These are phyloP conservation scores for Sinohyriopsis cumingii DNA, from an alignment of 2,888 invertebrate genomes.

Conservation along the genomic window DNA sequence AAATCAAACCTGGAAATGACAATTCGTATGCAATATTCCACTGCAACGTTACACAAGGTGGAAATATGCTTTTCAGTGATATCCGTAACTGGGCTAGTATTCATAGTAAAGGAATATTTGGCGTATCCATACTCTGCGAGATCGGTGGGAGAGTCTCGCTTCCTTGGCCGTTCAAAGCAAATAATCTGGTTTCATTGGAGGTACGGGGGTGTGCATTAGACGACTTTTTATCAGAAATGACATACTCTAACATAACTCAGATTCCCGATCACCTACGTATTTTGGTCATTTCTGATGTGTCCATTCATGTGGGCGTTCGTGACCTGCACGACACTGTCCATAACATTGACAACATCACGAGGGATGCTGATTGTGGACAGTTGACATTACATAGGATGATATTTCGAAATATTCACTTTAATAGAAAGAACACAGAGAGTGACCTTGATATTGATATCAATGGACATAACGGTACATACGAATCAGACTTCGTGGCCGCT, in stretches of 20 bases:
- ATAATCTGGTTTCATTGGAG: slow-evolving; percentile 21
- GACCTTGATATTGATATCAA: slow-evolving; percentile 11
- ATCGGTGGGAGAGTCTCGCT: slow-evolving; percentile 22
- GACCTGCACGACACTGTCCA: slow-evolving; percentile 18
- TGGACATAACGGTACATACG: slow-evolving; percentile 3
- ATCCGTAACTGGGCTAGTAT: slow-evolving; percentile 21
- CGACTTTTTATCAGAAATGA: slow-evolving; percentile 35
- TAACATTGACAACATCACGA: slow-evolving; percentile 19
- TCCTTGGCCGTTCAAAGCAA: slow-evolving; percentile 37
- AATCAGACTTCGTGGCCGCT: not conserved
- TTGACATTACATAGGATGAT: slow-evolving; percentile 24
- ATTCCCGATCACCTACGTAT: slow-evolving; percentile 19
- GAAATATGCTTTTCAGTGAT: not conserved
- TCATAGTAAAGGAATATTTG: slow-evolving; percentile 14
- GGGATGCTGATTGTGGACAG: slow-evolving; percentile 36
- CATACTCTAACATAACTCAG: slow-evolving; percentile 2
- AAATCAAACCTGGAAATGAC: too few relatives aligned
- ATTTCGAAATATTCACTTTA: slow-evolving; percentile 28
- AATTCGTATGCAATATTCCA: too few relatives aligned
- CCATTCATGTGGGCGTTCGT: slow-evolving; percentile 23
- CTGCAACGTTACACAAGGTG: too few relatives aligned
- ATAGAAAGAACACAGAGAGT: slow-evolving; percentile 26
- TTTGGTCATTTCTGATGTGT: slow-evolving; percentile 17
- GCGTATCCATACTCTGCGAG: slow-evolving; percentile 16
- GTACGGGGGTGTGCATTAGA: slow-evolving; percentile 20